Evolutionary conservation across 35 echinoderm and acorn worm genomes (phyloP), one percentile per base, ranked within the genome.

Genomic region (Ptychodera flava): DNA sequence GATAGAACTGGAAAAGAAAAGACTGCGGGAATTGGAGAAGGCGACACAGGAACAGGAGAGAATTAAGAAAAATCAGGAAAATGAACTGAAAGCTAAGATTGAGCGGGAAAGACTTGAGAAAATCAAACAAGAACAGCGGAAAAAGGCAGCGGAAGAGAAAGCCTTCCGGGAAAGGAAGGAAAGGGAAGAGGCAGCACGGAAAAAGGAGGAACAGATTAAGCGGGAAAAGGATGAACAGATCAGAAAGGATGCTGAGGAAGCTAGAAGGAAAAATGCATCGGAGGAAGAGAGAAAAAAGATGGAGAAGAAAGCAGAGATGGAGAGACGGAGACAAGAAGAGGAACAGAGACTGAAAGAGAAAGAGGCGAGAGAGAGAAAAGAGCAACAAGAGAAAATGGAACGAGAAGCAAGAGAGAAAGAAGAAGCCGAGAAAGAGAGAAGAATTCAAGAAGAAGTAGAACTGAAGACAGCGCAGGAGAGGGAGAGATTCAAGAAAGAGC

Each of bases 211-310:
- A 85, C 37, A 32, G 16, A 33, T 35, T 28, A 89, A 81, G 36
- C 82, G 30, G 30, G 78, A 85, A 36, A 83, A 85, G 36, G 82
- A 84, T 34, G 38, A 77, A 35, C 76, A 78, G 79, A 28, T 33
- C 22, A 79, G 29, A 38, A 0, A 76, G 22, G 45, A 38, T 76
- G 31, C 64, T 2, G 76, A 77, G 32, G 45, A 64, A 6, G 22
- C 6, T 12, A 64, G 6, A 22, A 64, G 45, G 45, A 64, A 64
- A 64, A n/a, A n/a, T n/a, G n/a, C n/a, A n/a, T n/a, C n/a, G n/a
- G n/a, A n/a, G n/a, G 45, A 64, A 12, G 45, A 64, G 22, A 22
- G 22, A 22, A 64, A 12, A 22, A 22, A 64, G 45, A 22, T 22
- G 22, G 45, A 64, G 45, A 64, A 22, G 45, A 64, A 64, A 64